Evolutionary conservation across 2,888 invertebrate genomes (phyloP), one percentile per base, ranked within the genome.

Genomic region (Amiota mariae): DNA sequence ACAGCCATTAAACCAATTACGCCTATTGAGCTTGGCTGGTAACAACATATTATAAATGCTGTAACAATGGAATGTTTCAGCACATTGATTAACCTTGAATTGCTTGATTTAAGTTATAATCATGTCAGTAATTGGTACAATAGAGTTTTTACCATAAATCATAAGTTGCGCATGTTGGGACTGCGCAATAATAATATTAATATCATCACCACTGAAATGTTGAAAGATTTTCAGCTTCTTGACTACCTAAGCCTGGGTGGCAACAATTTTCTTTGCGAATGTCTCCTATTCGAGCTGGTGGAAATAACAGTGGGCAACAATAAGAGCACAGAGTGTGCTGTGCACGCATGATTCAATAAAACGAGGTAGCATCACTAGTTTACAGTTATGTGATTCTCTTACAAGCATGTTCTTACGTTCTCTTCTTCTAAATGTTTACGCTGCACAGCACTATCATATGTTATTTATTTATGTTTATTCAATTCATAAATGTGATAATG

Each of bases 191-290:
- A 93, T 73, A 92, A 91, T 47, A 90, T 94, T 10, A 92, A 92
- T 70, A 80, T 92, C 9, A 88, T 94, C 9, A 90, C 92, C 0
- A 86, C 89, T 13, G 90, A 91, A 54, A 93, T 94, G 92, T 82
- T 92, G 0, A 78, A 86, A 13, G 94, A 94, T 78, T 89, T 94
- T 8, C 82, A 87, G 0, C 78, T 87, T 0, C 74, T 93, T 0
- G 82, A 89, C 0, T 91, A 90, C 72, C 75, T 94, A 0, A 82
- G 86, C 0, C 70, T 94, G 0, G 91, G 92, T 0, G 90, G 90
- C 0, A 94, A 94, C 81, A 91, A 91, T 9, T 91, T 93, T 20
- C 88, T 92, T 0, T 94, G 94, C 80, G 92, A 92, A 71, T 93
- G 93, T 75, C 86, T 91, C 3, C 84, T 91, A 0, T 90, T 91